These are phyloP conservation scores for Prionace glauca DNA, from an alignment of 2,797 vertebrate genomes.

Conservation along the genomic window DNA sequence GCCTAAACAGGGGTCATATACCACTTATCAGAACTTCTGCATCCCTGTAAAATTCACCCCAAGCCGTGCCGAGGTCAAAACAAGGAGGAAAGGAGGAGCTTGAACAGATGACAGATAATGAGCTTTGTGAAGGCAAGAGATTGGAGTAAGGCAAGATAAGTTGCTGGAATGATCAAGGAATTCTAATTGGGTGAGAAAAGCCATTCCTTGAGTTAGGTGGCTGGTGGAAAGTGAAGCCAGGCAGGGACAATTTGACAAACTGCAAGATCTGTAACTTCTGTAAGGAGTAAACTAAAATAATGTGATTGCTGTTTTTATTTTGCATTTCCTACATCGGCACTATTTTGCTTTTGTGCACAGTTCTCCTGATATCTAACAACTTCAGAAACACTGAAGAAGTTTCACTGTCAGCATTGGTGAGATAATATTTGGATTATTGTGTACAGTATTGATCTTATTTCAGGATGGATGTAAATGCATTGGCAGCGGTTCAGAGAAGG, in stretches of 20 bases:
- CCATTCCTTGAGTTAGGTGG: not conserved
- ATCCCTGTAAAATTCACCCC: too few species aligned
- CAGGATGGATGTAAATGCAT: too few species aligned
- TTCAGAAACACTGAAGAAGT: not conserved
- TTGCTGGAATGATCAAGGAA: not conserved
- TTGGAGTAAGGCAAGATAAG: not conserved
- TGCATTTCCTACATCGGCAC: not conserved
- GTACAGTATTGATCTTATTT: too few species aligned
- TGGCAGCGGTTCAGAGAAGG: too few species aligned
- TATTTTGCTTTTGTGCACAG: not conserved
- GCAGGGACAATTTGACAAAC: not conserved
- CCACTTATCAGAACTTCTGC: too few species aligned
- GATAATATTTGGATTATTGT: too few species aligned
- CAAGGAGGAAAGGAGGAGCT: not conserved
- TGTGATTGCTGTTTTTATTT: not conserved
- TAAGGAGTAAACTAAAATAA: not conserved
- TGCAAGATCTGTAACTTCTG: not conserved
- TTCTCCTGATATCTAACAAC: not conserved
- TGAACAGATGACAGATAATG: not conserved
- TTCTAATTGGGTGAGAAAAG: not conserved
- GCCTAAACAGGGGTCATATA: too few species aligned
- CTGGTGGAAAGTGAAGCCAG: not conserved
- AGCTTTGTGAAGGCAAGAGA: not conserved
- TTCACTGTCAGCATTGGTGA: too few species aligned
- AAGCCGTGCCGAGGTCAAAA: not conserved